These are phyloP conservation scores for Panthera tigris DNA, from an alignment of 2,113 vertebrate genomes.

Conservation along the genomic window DNA sequence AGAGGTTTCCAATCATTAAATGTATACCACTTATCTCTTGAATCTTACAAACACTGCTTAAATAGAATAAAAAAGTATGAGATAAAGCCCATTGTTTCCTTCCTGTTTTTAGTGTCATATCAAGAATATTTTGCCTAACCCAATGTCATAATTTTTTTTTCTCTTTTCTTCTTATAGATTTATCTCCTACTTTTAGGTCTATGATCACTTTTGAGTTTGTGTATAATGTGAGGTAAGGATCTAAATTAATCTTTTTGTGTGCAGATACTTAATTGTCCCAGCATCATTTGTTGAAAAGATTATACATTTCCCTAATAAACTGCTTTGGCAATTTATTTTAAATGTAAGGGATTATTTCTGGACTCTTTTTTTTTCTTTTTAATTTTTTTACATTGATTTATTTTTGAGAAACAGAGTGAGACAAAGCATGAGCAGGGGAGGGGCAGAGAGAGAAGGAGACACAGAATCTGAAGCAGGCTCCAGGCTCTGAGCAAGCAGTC, in stretches of 20 bases:
- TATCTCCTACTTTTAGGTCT: not conserved
- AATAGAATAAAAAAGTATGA: not conserved
- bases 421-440: too few relatives aligned
- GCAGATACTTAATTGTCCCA: not conserved
- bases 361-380: not conserved
- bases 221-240: not conserved
- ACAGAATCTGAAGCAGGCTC: too few relatives aligned
- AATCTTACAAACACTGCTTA: not conserved
- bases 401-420: too few relatives aligned
- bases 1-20: not conserved
- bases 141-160: not conserved
- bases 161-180: not conserved
- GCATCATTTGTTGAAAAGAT: not conserved
- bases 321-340: not conserved
- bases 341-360: not conserved
- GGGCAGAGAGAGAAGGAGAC: too few relatives aligned
- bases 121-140: not conserved
- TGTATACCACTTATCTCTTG: not conserved
- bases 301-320: not conserved
- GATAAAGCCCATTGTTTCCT: not conserved
- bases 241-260: not conserved
- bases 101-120: not conserved
- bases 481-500: too few relatives aligned
- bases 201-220: not conserved
- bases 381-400: too few relatives aligned